Evolutionary conservation across 2,888 invertebrate species (phyloP), one percentile per base, ranked within the genome.

Genomic region (Pachycephus smyrnensis): DNA sequence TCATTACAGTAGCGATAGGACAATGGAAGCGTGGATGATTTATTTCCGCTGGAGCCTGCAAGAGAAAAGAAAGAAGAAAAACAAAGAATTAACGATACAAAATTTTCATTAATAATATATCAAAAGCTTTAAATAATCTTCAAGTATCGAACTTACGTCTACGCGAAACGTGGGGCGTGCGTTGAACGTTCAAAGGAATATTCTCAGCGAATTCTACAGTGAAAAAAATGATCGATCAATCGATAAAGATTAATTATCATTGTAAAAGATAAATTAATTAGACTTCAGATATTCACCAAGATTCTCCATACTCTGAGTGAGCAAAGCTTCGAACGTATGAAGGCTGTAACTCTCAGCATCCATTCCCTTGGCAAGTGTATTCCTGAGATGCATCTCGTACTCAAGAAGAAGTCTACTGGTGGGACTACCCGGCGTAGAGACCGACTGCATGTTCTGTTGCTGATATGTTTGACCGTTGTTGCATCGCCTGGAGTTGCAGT

Each of bases 281-380:
- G 23, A 15, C 23, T 55, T 9, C n/a, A n/a, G n/a, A 23, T 55
- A 2, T 6, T 4, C 4, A 97, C 97, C 98, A 92, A 98, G 94
- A 93, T 98, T 98, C 92, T 98, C 98, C 97, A 98, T 97, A 92
- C 97, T 98, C 92, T 98, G 98, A 76, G 97, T 97, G 82, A 98
- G 93, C 81, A 98, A 93, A 79, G 98, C 97, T 92, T 98, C 98
- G 89, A 98, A 98, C 1, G 98, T 98, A 90, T 98, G 98, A 84
- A 98, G 93, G 91, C 97, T 97, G 92, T 97, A 98, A 91, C 97
- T 97, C 92, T 98, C 98, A 11, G 98, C 98, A 88, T 98, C 98
- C 97, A 98, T 97, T 84, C 98, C 98, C 92, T 98, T 97, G 83
- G 98, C 98, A 82, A 98, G 93, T 0, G 98, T 98, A 90, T 98